Conservation (phyloP, 2,888 invertebrate species). For the Melanostoma scalare region DNA sequence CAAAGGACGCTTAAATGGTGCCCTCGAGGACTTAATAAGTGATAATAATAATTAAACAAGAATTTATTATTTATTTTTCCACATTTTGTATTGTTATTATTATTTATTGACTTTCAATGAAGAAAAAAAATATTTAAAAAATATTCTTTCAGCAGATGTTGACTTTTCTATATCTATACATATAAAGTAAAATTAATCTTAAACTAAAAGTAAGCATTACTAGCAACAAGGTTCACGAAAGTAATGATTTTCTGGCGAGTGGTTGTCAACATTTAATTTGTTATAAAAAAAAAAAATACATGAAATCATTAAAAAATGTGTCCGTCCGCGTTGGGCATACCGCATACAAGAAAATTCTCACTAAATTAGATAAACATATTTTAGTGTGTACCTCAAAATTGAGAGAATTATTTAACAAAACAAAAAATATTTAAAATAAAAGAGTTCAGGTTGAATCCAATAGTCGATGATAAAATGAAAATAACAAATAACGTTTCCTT, state of each 20-base stretch:
- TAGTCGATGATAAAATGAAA: constrained; percentile 52
- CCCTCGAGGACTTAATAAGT: constrained; percentile 79
- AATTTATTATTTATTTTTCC: constrained; percentile 48
- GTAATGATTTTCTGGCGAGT: constrained; percentile 26
- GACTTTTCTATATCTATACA: constrained; percentile 46
- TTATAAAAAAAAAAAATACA: constrained; percentile 39
- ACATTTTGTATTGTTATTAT: constrained; percentile 60
- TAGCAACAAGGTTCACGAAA: constrained; percentile 35
- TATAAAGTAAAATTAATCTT: constrained; percentile 26
- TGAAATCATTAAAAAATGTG: constrained; percentile 44
- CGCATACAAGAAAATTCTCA: constrained; percentile 30
- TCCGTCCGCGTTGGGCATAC: constrained; percentile 65
- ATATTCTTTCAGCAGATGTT: constrained; percentile 35
- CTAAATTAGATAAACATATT: constrained; percentile 28
- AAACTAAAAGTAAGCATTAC: constrained; percentile 33
- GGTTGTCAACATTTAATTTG: constrained; percentile 48
- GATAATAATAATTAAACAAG: constrained; percentile 80
- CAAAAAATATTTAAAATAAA: constrained; percentile 6
- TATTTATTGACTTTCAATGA: constrained; percentile 25
- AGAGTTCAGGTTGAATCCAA: constrained; percentile 61
- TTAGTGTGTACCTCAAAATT: constrained; percentile 42
- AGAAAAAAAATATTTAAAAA: constrained; percentile 18
- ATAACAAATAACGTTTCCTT: constrained; percentile 63
- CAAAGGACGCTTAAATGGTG: constrained; percentile 81
- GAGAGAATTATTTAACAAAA: background rate